These are phyloP conservation scores for Sylvia borin DNA, from an alignment of 2,797 vertebrate species.

Conservation along the genomic window DNA sequence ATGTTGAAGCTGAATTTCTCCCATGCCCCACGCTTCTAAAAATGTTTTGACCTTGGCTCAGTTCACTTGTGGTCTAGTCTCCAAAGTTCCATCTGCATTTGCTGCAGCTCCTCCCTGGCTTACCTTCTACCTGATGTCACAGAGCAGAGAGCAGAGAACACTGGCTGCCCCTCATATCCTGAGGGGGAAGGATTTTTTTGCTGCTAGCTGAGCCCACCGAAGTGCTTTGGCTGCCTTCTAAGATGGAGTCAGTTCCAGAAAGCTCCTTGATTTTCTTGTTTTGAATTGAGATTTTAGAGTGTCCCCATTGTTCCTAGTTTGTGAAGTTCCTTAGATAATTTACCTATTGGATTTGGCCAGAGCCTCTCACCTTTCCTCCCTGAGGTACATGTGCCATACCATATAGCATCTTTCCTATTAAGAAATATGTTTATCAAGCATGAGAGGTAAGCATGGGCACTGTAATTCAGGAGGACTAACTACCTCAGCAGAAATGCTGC, in stretches of 20 bases:
- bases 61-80: neutral
- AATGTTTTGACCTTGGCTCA: neutral
- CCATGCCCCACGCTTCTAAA: neutral
- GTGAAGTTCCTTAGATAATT: neutral
- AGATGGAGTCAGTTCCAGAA: neutral
- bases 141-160: neutral
- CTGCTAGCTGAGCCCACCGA: neutral
- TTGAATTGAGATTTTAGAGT: neutral
- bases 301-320: neutral
- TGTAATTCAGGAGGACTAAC: neutral
- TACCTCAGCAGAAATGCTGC: neutral
- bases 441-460: neutral
- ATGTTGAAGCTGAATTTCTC: neutral
- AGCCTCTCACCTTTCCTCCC: neutral
- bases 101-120: neutral
- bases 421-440: neutral
- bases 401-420: neutral
- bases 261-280: neutral
- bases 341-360: neutral
- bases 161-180: neutral
- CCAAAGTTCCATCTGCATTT: neutral
- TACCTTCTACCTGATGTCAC: neutral
- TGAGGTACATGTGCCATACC: neutral
- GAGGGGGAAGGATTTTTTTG: neutral
- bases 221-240: neutral